Evolutionary conservation across 2,113 vertebrate species (phyloP), one percentile per base, ranked within the genome.

Genomic region (Corythornis cristatus): DNA sequence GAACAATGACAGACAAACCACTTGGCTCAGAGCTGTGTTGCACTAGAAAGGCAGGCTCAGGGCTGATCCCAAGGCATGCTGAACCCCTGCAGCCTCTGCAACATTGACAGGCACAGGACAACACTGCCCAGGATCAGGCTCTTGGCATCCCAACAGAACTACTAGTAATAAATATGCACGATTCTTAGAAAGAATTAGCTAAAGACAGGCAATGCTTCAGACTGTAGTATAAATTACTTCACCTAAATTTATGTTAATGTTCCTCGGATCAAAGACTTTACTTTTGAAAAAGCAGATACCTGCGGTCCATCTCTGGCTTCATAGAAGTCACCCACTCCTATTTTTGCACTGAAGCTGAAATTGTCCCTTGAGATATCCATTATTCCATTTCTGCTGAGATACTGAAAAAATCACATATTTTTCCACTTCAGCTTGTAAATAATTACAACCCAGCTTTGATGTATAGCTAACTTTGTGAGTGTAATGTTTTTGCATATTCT

Each of bases 281-380:
- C 97, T 97, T 98, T 97, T 97, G 95, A 98, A 98, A 98, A 98
- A 98, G 91, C 17, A 74, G 98, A 98, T 99, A 99, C 99, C 99
- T 99, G 98, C 35, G 98, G 98, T 98, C 98, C 98, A 97, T 99
- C 98, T 99, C 98, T 98, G 98, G 98, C 98, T 99, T 99, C 98
- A 98, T 99, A 99, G 98, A 99, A 99, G 98, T 99, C 98, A 97
- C 99, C 99, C 97, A 99, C 98, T 98, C 98, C 98, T 97, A 99
- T 98, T 98, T 99, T 99, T 98, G 98, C 98, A 98, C 98, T 99
- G 98, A 99, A 99, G 98, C 99, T 99, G 98, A 99, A 99, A 98
- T 99, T 98, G 96, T 99, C 99, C 96, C 99, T 98, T 96, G 99
- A 98, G 98, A 99, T 98, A 98, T 99, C 98, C 97, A 97, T 98